Percentiles rank a stretch among this genome's conserved stretches.
Evolutionary conservation across 2,113 vertebrate genomes (phyloP).

Genomic region (Porphyrio hochstetteri): DNA sequence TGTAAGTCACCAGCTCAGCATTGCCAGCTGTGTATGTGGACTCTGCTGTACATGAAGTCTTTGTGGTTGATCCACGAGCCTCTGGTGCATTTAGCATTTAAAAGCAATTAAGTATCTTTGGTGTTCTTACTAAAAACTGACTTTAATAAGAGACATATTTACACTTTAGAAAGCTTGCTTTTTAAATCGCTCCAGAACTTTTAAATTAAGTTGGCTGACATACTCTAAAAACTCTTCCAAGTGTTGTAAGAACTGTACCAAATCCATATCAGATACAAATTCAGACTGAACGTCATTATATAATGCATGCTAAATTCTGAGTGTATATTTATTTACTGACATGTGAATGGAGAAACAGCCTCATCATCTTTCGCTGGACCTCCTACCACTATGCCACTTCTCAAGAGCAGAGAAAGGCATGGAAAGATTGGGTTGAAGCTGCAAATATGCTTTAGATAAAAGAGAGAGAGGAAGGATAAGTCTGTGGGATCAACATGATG

Average conservation of each 20-base stretch:
- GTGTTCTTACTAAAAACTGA: not conserved
- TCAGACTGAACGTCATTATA: not conserved
- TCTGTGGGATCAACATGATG: not conserved
- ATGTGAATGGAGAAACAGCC: not conserved
- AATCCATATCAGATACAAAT: not conserved
- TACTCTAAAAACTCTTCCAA: slow-evolving; percentile 1
- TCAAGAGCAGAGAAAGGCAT: not conserved
- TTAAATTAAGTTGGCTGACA: not conserved
- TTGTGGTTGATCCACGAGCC: rapidly evolving
- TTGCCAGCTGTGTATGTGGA: not conserved
- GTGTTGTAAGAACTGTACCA: not conserved
- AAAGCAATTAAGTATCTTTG: not conserved
- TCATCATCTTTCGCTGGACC: not conserved
- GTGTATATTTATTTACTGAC: not conserved
- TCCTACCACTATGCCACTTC: not conserved
- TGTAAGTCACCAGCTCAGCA: not conserved
- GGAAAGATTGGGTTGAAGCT: not conserved
- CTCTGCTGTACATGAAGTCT: not conserved
- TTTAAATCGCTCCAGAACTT: slow-evolving; percentile 4
- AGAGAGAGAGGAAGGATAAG: not conserved
- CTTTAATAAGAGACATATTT: not conserved
- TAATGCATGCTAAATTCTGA: not conserved
- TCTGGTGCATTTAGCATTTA: not conserved
- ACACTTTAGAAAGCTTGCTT: not conserved
- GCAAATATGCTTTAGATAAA: not conserved